phyloP scores from a whole-genome alignment of 2,113 vertebrate genomes.

The Ptychochromis oligacanthus region DNA sequence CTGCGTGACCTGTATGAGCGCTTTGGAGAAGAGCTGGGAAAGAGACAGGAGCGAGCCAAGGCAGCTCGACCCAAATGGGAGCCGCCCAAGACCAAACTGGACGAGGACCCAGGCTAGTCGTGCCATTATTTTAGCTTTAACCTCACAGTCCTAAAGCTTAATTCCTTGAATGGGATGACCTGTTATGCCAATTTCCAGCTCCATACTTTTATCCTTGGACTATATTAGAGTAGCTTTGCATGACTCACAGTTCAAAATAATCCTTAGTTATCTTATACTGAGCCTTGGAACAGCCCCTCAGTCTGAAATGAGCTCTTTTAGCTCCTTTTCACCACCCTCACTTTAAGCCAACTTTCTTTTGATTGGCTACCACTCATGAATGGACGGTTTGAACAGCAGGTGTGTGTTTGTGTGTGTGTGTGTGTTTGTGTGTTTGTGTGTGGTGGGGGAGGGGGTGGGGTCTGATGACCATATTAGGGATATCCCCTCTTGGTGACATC shows the following conservation, averaged over 20 bases:
- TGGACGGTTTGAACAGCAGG: neutral
- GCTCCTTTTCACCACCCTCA: neutral
- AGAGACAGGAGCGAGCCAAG: slow-evolving; percentile 90
- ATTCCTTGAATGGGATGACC: fast-evolving
- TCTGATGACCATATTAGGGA: neutral
- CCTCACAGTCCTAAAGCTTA: neutral
- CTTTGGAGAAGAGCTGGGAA: slow-evolving; percentile 92
- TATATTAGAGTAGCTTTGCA: neutral
- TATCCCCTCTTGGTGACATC: neutral
- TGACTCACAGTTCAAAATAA: neutral
- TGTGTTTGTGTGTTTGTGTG: no score
- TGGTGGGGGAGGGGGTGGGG: no score
- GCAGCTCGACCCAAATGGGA: slow-evolving; percentile 90
- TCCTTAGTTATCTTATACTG: neutral
- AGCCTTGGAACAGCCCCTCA: neutral
- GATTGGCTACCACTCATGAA: neutral
- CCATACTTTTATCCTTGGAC: neutral
- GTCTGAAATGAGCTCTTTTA: neutral
- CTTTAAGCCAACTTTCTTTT: neutral
- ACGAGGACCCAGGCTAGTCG: slow-evolving; percentile 88
- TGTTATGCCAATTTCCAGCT: neutral
- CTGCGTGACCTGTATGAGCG: slow-evolving; percentile 91
- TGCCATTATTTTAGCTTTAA: neutral
- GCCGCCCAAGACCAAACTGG: slow-evolving; percentile 94
- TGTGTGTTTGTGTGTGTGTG: no score